These are phyloP conservation scores for Podocnemis expansa DNA, from an alignment of 2,113 vertebrate genomes.

Conservation along the genomic window DNA sequence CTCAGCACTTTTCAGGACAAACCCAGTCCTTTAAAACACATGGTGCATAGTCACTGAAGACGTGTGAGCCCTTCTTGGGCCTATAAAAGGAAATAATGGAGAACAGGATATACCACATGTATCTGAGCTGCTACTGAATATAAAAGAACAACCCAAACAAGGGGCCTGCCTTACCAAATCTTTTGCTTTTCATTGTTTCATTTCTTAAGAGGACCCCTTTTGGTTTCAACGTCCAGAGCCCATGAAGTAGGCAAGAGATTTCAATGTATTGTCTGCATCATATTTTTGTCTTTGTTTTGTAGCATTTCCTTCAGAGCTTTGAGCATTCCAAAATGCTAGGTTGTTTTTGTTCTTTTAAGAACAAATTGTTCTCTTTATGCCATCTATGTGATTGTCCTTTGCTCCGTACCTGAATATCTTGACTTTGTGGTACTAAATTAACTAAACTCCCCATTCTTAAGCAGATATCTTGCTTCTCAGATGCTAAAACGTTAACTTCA, in stretches of 20 bases:
- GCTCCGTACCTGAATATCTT: background rate
- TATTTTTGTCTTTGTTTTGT: conserved; percentile 14
- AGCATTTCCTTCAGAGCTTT: background rate
- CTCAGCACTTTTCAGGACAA: background rate
- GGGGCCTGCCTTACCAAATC: conserved; percentile 10
- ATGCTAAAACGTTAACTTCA: background rate
- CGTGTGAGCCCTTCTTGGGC: background rate
- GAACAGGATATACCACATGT: conserved; percentile 8
- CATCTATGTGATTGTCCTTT: background rate
- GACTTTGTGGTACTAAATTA: background rate
- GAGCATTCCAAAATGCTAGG: background rate
- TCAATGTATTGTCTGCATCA: background rate
- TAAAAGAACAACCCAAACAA: conserved; percentile 20
- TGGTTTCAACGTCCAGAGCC: background rate
- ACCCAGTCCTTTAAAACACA: background rate
- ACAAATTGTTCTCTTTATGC: background rate
- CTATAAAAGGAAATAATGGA: background rate
- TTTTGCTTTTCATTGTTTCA: conserved; percentile 4
- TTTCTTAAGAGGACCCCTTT: background rate
- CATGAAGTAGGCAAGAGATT: background rate
- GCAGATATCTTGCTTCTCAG: background rate
- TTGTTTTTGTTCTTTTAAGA: background rate
- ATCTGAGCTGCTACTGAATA: conserved; percentile 27
- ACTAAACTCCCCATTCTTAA: background rate
- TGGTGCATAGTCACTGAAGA: background rate